phyloP scores from a whole-genome alignment of 1,140 invertebrate genomes.

The Xylocopa sonorina region DNA sequence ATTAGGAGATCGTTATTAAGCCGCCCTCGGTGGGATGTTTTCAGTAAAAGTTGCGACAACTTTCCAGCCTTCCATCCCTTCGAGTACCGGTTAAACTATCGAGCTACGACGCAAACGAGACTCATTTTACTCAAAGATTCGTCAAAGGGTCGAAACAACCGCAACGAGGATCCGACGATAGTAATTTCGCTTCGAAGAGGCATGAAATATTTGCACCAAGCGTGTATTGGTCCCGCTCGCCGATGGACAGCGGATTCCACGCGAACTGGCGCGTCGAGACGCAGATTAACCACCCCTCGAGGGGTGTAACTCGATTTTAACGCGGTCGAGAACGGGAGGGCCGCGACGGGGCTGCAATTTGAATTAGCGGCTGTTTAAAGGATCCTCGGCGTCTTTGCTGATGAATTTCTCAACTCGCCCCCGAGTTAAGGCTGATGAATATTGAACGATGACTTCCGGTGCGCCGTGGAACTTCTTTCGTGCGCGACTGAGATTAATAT shows the following conservation, averaged over 20 bases:
- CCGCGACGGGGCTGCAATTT: background rate
- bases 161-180: background rate
- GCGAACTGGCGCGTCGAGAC: background rate
- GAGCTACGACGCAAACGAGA: constrained; percentile 7
- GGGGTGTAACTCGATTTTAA: background rate
- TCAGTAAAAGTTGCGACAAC: background rate
- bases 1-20: too few relatives aligned
- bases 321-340: background rate
- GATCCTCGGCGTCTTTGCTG: too few relatives aligned
- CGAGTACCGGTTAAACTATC: background rate
- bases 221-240: background rate
- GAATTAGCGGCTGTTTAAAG: background rate
- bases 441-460: background rate
- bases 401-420: background rate
- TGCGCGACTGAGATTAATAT: background rate
- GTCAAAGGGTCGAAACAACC: background rate
- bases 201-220: constrained; percentile 24
- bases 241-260: background rate
- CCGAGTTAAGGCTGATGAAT: background rate
- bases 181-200: constrained; percentile 18
- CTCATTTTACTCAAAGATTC: constrained; percentile 13
- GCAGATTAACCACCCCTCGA: too few relatives aligned
- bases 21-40: background rate
- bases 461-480: background rate
- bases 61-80: background rate